Conservation (phyloP, 2,113 vertebrate genomes). For the Hyla sarda region DNA sequence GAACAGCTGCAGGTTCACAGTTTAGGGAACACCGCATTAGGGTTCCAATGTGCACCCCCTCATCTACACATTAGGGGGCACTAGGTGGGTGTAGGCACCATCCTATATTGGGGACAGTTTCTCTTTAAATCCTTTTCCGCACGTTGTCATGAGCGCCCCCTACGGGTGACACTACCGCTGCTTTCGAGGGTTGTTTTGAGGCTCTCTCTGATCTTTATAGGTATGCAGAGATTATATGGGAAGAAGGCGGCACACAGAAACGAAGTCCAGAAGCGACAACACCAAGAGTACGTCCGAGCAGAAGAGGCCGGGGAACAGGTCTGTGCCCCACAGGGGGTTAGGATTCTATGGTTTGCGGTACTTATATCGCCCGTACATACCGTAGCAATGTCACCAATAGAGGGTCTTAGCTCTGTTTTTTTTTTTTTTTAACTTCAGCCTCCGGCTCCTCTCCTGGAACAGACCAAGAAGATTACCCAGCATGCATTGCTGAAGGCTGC, state of each 20-base stretch:
- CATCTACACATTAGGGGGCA: no score
- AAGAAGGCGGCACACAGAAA: constrained; percentile 71
- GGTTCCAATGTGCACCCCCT: not conserved
- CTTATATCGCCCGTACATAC: no score
- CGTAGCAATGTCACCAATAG: no score
- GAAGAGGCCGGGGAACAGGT: constrained; percentile 75
- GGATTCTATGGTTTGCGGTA: not conserved
- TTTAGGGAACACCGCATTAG: no score
- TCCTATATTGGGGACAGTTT: no score
- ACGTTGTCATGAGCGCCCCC: not conserved
- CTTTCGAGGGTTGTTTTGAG: not conserved
- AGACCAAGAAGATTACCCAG: constrained; percentile 81
- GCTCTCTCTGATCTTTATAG: constrained; percentile 1
- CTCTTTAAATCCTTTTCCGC: no score
- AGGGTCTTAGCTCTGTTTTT: no score
- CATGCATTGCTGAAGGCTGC: constrained; percentile 80
- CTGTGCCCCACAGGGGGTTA: not conserved
- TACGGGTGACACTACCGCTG: not conserved
- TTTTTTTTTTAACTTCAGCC: no score
- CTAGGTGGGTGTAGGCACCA: no score
- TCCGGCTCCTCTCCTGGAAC: constrained; percentile 81
- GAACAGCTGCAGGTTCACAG: no score
- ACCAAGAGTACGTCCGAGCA: constrained; percentile 67
- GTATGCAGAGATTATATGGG: constrained; percentile 82
- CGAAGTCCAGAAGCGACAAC: constrained; percentile 72